Evolutionary conservation across 2,797 vertebrate genomes (phyloP).

Genomic region (Allobates femoralis): DNA sequence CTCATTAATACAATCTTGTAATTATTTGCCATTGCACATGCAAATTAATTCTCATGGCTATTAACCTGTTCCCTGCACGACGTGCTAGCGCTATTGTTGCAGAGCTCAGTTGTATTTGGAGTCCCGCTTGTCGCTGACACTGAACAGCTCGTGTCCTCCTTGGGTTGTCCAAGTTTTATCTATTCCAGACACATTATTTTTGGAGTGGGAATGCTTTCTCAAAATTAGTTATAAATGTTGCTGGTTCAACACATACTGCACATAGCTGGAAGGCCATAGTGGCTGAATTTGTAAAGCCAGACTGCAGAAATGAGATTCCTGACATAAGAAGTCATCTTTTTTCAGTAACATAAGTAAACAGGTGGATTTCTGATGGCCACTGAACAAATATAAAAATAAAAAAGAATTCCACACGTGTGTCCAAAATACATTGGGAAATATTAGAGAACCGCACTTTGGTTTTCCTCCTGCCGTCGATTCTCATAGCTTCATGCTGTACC

Average conservation of each 20-base stretch:
- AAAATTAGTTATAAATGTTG: conserved; percentile 53
- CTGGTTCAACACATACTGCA: conserved; percentile 36
- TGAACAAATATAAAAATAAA: background rate
- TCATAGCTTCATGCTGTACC: background rate
- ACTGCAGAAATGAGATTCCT: conserved; percentile 60
- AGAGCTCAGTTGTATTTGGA: conserved; percentile 18
- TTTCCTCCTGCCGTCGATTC: background rate
- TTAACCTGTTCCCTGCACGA: background rate
- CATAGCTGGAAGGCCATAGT: conserved; percentile 42
- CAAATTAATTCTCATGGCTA: background rate
- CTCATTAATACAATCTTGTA: background rate
- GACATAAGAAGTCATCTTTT: conserved; percentile 41
- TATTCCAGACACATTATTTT: conserved; percentile 57
- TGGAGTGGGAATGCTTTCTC: conserved; percentile 58
- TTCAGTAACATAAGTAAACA: conserved; percentile 54
- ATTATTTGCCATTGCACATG: background rate
- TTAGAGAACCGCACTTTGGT: background rate
- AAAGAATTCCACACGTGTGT: background rate
- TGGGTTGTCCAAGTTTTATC: conserved; percentile 47
- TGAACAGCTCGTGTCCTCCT: conserved; percentile 52
- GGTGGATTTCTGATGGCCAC: conserved; percentile 48
- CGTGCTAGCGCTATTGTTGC: background rate
- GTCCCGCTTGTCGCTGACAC: conserved; percentile 34
- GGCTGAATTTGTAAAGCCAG: conserved; percentile 47
- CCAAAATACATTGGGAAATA: background rate